Base-by-base conservation (phyloP, 2,888 invertebrate genomes). In the Philopedon plagiatum region DNA sequence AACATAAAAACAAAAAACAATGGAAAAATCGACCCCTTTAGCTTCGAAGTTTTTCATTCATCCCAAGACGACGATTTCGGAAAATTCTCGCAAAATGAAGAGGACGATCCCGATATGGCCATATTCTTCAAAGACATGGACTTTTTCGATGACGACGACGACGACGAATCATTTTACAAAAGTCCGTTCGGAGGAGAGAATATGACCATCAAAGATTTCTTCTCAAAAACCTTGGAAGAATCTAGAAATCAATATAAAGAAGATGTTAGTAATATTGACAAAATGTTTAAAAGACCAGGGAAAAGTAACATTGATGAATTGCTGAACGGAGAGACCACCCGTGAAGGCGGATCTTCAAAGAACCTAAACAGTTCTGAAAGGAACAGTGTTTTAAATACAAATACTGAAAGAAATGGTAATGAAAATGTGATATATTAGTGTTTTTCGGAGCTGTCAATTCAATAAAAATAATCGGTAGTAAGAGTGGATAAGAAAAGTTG, bases 11-110 rank as follows among this genome's bases (percentile, higher is more conserved):
- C 62, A 4, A 32, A 49, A 49, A 44, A 29, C 49, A 62, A 62
- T 62, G 62, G 62, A 46, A 44, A 32, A 44, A 46, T 62, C 26
- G 49, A 62, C 46, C 62, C 46, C 1, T 44, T 29, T 32, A 21
- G 19, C 11, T 46, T 62, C 15, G 62, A 62, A 5, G 46, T 49
- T 5, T 32, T 29, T 21, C 32, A 32, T 0, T 49, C 62, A n/a
- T 32, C 32, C n/a, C 5, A 11, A 1, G 32, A 18, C 1, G 34
- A 39, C 2, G 5, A 4, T 39, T 60, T 37, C n/a, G 8, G 15
- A 15, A 15, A 19, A 37, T 41, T 60, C 11, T 26, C 41, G 21
- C n/a, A 39, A 9, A 13, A 13, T 7, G 11, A 49, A 49, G 49
- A 49, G 26, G 13, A 13, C 13, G 49, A 49, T 26, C 49, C 49